Conservation (phyloP, 2,113 vertebrate species). For the Calyptomena viridis region DNA sequence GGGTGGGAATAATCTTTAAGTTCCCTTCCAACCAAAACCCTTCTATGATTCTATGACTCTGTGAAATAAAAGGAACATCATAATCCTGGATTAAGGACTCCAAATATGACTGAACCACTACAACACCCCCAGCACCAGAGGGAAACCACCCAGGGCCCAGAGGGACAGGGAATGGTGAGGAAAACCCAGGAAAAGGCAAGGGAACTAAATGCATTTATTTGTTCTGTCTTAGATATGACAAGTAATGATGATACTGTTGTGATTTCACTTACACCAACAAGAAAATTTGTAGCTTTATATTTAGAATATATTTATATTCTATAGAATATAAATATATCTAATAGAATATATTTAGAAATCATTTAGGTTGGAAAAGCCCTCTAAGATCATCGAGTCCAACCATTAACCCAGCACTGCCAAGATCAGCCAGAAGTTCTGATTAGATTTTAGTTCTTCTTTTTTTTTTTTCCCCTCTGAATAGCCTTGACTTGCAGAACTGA, state of each 20-base stretch:
- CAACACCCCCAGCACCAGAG: neutral
- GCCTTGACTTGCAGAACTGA: neutral
- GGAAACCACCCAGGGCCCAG: neutral
- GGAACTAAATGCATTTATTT: neutral
- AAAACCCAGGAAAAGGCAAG: neutral
- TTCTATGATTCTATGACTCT: neutral
- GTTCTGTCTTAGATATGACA: neutral
- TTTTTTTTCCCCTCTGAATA: neutral
- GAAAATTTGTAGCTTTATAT: neutral
- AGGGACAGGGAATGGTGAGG: neutral
- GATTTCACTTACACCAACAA: neutral
- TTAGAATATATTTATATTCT: no score
- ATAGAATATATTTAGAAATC: no score
- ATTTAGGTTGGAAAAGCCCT: neutral
- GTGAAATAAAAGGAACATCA: neutral
- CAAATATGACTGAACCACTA: neutral
- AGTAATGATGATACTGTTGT: neutral
- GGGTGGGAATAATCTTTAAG: neutral
- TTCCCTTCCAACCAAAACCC: neutral
- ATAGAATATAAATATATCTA: no score
- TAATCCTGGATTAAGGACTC: neutral
- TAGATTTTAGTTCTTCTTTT: neutral
- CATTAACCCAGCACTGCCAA: neutral
- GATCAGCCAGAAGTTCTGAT: neutral
- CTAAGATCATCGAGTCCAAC: neutral